phyloP scores from a whole-genome alignment of 2,797 vertebrate genomes.

The Streptopelia turtur region DNA sequence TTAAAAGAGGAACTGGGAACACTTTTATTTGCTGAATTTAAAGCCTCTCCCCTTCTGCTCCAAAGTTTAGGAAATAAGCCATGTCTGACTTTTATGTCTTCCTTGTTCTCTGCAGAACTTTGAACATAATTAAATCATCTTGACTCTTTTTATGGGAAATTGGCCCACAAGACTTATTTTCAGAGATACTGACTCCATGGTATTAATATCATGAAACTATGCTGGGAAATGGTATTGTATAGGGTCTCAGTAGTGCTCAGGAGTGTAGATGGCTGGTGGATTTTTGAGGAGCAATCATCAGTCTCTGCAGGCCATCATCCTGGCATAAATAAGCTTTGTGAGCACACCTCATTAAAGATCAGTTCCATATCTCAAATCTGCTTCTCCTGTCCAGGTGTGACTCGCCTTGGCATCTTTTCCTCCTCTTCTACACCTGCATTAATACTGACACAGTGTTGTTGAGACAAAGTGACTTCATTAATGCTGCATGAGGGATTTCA shows the following conservation, averaged over 20 bases:
- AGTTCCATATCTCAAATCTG: neutral
- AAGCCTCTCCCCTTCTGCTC: neutral
- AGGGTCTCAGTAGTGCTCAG: neutral
- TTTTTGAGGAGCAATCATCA: neutral
- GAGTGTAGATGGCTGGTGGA: neutral
- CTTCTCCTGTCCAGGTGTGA: neutral
- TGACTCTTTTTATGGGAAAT: neutral
- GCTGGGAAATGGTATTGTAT: neutral
- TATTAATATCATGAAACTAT: neutral
- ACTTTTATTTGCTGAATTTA: neutral
- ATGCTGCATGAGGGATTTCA: neutral
- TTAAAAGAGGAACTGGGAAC: neutral
- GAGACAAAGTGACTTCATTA: conserved; percentile 9
- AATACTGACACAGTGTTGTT: neutral
- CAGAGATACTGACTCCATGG: neutral
- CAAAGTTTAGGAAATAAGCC: conserved; percentile 9
- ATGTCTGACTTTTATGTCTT: neutral
- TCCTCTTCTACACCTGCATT: neutral
- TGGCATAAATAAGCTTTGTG: neutral
- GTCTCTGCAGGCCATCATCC: neutral
- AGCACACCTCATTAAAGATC: neutral
- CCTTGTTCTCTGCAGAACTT: neutral
- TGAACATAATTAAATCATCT: conserved; percentile 5
- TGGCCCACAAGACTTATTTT: neutral
- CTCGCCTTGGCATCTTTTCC: neutral